A percentile compares a stretch with the other conserved stretches of the same genome.
These are phyloP conservation scores for Clinocottus analis DNA, from an alignment of 2,113 vertebrate genomes.

Conservation along the genomic window DNA sequence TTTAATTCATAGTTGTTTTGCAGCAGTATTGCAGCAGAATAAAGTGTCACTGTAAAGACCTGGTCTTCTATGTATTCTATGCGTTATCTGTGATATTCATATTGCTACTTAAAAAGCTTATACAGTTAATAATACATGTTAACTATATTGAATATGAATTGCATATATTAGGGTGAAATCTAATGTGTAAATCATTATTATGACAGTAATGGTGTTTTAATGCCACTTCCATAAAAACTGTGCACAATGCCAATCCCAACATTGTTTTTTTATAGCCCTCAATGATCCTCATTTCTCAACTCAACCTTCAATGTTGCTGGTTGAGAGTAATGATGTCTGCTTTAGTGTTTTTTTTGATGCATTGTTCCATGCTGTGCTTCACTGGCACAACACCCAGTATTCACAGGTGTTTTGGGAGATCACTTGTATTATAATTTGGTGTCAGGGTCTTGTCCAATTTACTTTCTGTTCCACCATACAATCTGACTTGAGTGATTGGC, in stretches of 20 bases:
- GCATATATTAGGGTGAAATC: conserved; percentile 27
- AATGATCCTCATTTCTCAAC: conserved; percentile 67
- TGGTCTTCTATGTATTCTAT: not conserved
- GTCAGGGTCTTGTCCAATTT: conserved; percentile 50
- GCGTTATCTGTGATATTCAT: not conserved
- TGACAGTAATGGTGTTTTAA: conserved; percentile 59
- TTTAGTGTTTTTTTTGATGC: conserved; percentile 60
- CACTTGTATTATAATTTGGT: conserved; percentile 52
- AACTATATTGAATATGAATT: conserved; percentile 25
- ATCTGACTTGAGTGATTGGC: conserved; percentile 32
- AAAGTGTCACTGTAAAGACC: not conserved
- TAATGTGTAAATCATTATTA: conserved; percentile 46
- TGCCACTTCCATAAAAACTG: conserved; percentile 51
- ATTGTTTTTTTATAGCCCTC: conserved; percentile 57
- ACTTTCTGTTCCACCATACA: not conserved
- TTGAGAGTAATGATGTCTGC: conserved; percentile 56
- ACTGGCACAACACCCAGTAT: conserved; percentile 38
- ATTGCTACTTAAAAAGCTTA: conserved; percentile 8
- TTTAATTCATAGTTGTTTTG: not conserved
- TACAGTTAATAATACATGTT: not conserved
- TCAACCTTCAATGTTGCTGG: conserved; percentile 47
- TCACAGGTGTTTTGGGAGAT: conserved; percentile 70
- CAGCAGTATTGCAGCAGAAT: not conserved
- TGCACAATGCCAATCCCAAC: conserved; percentile 40
- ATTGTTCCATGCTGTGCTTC: conserved; percentile 48